These are phyloP conservation scores for Plutella xylostella DNA, from an alignment of 2,888 invertebrate species.

Conservation along the genomic window DNA sequence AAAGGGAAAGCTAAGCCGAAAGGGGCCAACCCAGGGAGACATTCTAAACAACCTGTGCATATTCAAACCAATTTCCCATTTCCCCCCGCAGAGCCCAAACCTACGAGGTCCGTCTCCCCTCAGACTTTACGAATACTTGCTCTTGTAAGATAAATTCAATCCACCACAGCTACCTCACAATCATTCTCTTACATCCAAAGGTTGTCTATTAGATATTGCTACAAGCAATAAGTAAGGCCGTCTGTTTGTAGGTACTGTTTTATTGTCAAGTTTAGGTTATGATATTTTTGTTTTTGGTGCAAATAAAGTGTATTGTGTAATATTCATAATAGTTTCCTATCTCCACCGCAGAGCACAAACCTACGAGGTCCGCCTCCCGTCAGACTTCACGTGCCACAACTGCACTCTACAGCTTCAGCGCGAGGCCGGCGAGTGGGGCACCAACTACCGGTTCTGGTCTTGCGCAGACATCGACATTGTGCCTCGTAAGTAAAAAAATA, in stretches of 20 bases:
- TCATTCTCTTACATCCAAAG: too few relatives aligned
- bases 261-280: too few relatives aligned
- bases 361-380: slow-evolving; percentile 58
- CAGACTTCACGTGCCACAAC: slow-evolving; percentile 83
- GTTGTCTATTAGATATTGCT: too few relatives aligned
- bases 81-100: slow-evolving; percentile 78
- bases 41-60: neutral
- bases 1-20: too few relatives aligned
- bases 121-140: slow-evolving; percentile 79
- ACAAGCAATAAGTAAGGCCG: too few relatives aligned
- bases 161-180: too few relatives aligned
- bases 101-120: slow-evolving; percentile 83
- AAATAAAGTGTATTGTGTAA: too few relatives aligned
- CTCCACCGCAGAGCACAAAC: slow-evolving; percentile 77
- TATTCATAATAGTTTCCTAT: too few relatives aligned
- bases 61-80: too few relatives aligned
- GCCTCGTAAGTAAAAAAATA: slow-evolving; percentile 63
- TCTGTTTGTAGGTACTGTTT: too few relatives aligned
- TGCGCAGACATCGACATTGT: slow-evolving; percentile 94
- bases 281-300: too few relatives aligned
- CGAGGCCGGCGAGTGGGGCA: slow-evolving; percentile 92
- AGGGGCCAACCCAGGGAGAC: neutral
- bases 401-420: slow-evolving; percentile 91
- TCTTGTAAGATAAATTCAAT: too few relatives aligned
- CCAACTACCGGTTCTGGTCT: slow-evolving; percentile 91